Percentiles rank a stretch among this genome's conserved stretches.
Evolutionary conservation across 1,140 invertebrate genomes (phyloP).

Genomic region (Argopecten irradians): DNA sequence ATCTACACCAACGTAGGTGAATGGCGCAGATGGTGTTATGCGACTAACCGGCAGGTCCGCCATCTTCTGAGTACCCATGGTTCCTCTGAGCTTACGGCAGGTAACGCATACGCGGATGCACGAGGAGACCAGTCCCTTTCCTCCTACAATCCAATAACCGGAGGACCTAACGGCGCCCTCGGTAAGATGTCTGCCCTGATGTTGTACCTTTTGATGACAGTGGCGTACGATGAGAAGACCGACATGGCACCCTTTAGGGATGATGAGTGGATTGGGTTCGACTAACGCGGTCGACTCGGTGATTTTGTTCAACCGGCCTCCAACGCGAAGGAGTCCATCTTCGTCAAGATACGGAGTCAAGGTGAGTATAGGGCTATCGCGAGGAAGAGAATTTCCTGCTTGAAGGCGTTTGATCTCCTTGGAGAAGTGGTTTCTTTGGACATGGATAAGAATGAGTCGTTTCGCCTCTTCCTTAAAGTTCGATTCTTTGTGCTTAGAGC

Average conservation of each 20-base stretch:
- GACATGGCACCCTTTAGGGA: slow-evolving; percentile 50
- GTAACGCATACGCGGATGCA: slow-evolving; percentile 44
- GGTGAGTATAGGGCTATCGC: slow-evolving; percentile 24
- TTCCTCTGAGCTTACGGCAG: slow-evolving; percentile 38
- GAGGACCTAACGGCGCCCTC: slow-evolving; percentile 46
- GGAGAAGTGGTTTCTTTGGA: slow-evolving; percentile 3
- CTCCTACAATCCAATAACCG: slow-evolving; percentile 58
- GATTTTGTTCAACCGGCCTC: slow-evolving; percentile 47
- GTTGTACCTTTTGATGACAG: slow-evolving; percentile 45
- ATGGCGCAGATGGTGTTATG: slow-evolving; percentile 25
- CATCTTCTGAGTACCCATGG: slow-evolving; percentile 38
- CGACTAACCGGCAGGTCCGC: slow-evolving; percentile 45
- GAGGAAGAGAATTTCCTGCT: not conserved
- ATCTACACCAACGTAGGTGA: slow-evolving; percentile 42
- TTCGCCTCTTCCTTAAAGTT: not conserved
- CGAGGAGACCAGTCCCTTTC: slow-evolving; percentile 41
- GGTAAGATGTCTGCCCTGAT: slow-evolving; percentile 53
- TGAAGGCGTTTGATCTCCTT: not conserved
- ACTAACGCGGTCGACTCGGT: not conserved
- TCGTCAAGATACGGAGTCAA: slow-evolving; percentile 52
- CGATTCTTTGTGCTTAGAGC: no score
- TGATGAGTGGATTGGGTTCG: slow-evolving; percentile 55
- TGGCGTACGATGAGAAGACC: slow-evolving; percentile 46
- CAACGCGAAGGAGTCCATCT: slow-evolving; percentile 52
- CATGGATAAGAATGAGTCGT: not conserved